phyloP scores from a whole-genome alignment of 2,888 invertebrate genomes.

The Octodonta nipae region DNA sequence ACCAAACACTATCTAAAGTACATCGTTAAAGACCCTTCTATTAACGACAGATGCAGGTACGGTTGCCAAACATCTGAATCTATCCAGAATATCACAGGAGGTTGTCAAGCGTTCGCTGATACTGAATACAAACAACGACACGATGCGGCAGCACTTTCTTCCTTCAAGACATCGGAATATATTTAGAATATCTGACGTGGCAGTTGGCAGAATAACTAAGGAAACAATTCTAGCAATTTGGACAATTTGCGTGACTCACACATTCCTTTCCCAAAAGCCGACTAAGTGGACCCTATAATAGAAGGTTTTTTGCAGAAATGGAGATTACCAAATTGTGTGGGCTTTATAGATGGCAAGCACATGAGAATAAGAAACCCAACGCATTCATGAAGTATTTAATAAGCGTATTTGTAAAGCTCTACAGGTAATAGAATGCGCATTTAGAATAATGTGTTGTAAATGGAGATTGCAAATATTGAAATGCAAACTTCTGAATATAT shows the following conservation, averaged over 20 bases:
- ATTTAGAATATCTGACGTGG: slow-evolving; percentile 7
- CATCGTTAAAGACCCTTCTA: too few relatives aligned
- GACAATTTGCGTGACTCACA: slow-evolving; percentile 4
- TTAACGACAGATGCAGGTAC: too few relatives aligned
- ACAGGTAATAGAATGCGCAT: slow-evolving; percentile 10
- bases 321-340: slow-evolving; percentile 9
- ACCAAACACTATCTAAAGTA: too few relatives aligned
- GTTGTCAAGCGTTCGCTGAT: too few relatives aligned
- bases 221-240: slow-evolving; percentile 8
- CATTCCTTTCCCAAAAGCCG: slow-evolving; percentile 6
- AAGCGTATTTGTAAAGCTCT: slow-evolving; percentile 10
- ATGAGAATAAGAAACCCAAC: slow-evolving; percentile 7
- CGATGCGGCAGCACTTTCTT: slow-evolving; percentile 7
- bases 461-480: slow-evolving; percentile 10
- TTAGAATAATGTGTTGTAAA: slow-evolving; percentile 9
- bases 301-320: slow-evolving; percentile 8
- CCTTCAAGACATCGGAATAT: slow-evolving; percentile 8
- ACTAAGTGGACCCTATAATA: slow-evolving; percentile 7
- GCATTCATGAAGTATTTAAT: slow-evolving; percentile 11
- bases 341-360: too few relatives aligned
- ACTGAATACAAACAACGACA: too few relatives aligned
- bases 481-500: slow-evolving; percentile 6
- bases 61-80: too few relatives aligned
- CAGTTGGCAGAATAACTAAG: slow-evolving; percentile 6
- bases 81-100: too few relatives aligned